Conservation (phyloP, 2,888 invertebrate genomes). For the Charanyca ferruginea region DNA sequence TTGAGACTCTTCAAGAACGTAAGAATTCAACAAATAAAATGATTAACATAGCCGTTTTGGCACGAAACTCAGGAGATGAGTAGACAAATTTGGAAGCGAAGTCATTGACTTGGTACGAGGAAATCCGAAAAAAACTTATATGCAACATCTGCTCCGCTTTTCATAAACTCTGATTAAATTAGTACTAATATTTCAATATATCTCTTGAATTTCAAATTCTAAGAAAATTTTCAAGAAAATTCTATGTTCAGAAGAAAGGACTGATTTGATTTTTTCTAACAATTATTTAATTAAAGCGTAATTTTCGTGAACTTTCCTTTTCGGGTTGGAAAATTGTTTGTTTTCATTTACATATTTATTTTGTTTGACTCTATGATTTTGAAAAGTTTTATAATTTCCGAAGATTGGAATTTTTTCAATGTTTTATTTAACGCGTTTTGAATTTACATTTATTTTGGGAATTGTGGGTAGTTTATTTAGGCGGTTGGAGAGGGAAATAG, state of each 20-base stretch:
- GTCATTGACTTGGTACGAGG: slow-evolving; percentile 82
- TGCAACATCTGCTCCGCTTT: slow-evolving; percentile 61
- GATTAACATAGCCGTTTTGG: slow-evolving; percentile 79
- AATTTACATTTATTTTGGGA: not conserved
- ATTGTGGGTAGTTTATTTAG: not conserved
- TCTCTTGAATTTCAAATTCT: slow-evolving; percentile 41
- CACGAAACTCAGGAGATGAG: slow-evolving; percentile 77
- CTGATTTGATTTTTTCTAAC: slow-evolving; percentile 39
- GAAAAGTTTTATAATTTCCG: not conserved
- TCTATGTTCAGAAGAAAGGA: slow-evolving; percentile 22
- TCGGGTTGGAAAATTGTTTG: slow-evolving; percentile 43
- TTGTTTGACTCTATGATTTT: slow-evolving; percentile 24
- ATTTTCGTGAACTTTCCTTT: slow-evolving; percentile 43
- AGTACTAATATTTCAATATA: slow-evolving; percentile 8
- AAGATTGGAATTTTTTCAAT: not conserved
- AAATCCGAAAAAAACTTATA: slow-evolving; percentile 72
- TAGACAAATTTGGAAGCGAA: slow-evolving; percentile 80
- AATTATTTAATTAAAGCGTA: slow-evolving; percentile 41
- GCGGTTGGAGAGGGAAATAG: not conserved
- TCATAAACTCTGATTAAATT: slow-evolving; percentile 31
- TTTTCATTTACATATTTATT: slow-evolving; percentile 52
- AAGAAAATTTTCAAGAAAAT: slow-evolving; percentile 8
- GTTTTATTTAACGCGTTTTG: not conserved
- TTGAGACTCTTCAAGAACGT: slow-evolving; percentile 66
- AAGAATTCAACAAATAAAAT: slow-evolving; percentile 70